Conservation (phyloP, 2,797 vertebrate genomes). For the Leucoraja ocellata region DNA sequence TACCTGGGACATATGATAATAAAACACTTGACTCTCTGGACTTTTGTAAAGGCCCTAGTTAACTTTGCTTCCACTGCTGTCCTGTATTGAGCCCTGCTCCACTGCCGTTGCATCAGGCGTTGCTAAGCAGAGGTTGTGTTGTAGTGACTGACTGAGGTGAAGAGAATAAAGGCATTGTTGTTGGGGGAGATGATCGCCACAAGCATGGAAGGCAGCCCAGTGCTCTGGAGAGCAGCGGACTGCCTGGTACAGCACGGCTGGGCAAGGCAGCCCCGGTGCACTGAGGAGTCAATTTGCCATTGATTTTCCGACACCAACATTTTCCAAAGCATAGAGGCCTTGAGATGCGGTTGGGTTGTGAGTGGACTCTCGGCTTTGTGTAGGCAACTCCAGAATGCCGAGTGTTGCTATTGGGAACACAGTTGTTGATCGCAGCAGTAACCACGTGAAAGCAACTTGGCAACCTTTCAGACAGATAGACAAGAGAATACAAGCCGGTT, state of each 20-base stretch:
- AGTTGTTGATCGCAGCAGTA: neutral
- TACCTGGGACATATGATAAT: too few relatives aligned
- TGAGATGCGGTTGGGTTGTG: neutral
- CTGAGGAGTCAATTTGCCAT: too few relatives aligned
- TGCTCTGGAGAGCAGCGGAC: neutral
- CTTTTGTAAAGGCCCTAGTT: neutral
- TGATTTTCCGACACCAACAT: neutral
- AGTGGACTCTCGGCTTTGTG: neutral
- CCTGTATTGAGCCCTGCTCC: too few relatives aligned
- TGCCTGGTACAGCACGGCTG: neutral
- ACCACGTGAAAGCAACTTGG: neutral
- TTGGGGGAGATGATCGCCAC: too few relatives aligned
- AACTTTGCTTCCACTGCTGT: neutral
- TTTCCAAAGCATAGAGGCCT: neutral
- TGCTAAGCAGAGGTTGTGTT: slow-evolving; percentile 52
- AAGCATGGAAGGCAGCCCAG: neutral
- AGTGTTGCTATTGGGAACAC: neutral
- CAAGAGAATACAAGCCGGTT: neutral
- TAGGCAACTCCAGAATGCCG: neutral
- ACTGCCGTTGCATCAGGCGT: slow-evolving; percentile 40
- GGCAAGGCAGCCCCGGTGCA: neutral
- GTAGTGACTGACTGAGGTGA: slow-evolving; percentile 44
- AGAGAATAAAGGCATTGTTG: neutral
- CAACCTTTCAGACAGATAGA: neutral
- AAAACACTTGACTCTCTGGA: too few relatives aligned